phyloP scores from a whole-genome alignment of 2,797 vertebrate genomes.

The Propithecus perrieri region DNA sequence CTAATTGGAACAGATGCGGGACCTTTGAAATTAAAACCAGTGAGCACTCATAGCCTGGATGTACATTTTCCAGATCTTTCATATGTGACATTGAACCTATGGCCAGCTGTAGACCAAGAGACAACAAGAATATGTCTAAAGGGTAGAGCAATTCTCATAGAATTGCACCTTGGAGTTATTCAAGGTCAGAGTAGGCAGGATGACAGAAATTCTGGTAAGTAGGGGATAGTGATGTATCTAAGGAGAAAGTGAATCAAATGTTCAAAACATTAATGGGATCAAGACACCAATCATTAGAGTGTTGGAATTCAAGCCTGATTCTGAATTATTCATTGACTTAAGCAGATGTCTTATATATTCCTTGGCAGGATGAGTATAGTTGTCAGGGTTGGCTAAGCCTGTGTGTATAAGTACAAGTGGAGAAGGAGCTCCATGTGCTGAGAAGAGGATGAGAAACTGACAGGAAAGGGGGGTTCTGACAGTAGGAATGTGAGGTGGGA shows the following conservation, averaged over 20 bases:
- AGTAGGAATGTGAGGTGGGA: too few species aligned
- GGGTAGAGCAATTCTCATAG: not conserved
- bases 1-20: not conserved
- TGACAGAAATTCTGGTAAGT: not conserved
- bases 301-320: not conserved
- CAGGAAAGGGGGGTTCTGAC: not conserved
- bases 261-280: not conserved
- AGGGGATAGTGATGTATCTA: not conserved
- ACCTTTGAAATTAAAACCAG: not conserved
- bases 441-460: not conserved
- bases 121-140: not conserved
- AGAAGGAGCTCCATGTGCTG: not conserved
- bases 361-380: not conserved
- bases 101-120: not conserved
- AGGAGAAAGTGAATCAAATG: not conserved
- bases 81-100: not conserved
- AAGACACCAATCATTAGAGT: not conserved
- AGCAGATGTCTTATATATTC: not conserved
- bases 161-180: not conserved
- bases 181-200: not conserved
- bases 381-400: not conserved
- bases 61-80: not conserved
- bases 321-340: not conserved
- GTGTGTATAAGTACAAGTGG: fast-evolving
- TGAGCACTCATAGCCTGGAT: fast-evolving